Conservation (phyloP, 2,888 invertebrate species). For the Patella depressa region DNA sequence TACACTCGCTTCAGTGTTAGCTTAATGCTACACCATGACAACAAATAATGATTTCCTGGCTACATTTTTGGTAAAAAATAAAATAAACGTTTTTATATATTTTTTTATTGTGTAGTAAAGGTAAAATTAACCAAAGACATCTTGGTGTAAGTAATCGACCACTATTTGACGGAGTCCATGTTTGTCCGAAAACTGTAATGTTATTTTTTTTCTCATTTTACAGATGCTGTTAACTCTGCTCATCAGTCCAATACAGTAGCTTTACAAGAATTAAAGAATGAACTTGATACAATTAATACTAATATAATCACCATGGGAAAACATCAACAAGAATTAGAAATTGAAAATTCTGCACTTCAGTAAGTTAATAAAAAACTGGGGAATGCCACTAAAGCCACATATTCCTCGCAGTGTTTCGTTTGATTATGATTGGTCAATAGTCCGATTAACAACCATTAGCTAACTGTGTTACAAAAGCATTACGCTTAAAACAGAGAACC, state of each 20-base stretch:
- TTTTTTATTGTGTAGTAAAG: too few relatives aligned
- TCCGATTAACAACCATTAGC: too few relatives aligned
- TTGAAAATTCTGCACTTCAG: conserved; percentile 66
- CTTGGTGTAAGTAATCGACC: background rate
- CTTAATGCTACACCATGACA: too few relatives aligned
- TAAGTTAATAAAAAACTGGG: conserved; percentile 40
- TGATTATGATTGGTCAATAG: too few relatives aligned
- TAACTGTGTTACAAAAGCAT: too few relatives aligned
- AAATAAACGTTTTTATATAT: background rate
- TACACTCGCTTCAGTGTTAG: too few relatives aligned
- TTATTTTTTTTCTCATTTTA: conserved; percentile 18
- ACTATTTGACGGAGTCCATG: background rate
- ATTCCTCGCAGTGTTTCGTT: too few relatives aligned
- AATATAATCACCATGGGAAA: conserved; percentile 59
- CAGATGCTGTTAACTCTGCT: conserved; percentile 68
- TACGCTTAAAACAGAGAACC: too few relatives aligned
- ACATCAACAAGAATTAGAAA: conserved; percentile 59
- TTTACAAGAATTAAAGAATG: conserved; percentile 56
- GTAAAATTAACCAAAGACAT: too few relatives aligned
- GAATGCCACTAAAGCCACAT: too few relatives aligned
- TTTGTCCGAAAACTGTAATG: background rate
- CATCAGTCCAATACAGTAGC: conserved; percentile 66
- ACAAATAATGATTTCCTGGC: too few relatives aligned
- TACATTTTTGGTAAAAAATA: background rate
- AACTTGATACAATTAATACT: conserved; percentile 58